These are phyloP conservation scores for Acrobasis suavella DNA, from an alignment of 2,888 invertebrate genomes.

Conservation along the genomic window DNA sequence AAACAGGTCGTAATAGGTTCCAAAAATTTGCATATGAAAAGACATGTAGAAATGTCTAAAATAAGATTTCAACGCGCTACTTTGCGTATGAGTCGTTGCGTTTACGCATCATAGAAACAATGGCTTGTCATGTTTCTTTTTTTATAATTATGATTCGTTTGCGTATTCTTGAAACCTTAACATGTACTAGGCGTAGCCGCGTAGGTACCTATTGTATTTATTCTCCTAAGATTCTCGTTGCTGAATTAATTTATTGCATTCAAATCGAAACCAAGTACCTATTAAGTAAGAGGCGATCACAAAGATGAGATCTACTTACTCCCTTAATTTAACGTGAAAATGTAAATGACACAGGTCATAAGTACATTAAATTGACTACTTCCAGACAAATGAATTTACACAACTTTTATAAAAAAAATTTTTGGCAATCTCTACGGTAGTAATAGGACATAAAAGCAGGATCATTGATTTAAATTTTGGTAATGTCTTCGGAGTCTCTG, in stretches of 20 bases:
- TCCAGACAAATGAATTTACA: not conserved
- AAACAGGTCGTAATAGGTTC: no score
- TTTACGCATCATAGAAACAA: not conserved
- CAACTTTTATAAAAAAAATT: no score
- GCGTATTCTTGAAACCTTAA: no score
- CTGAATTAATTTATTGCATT: constrained; percentile 24
- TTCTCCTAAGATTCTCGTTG: not conserved
- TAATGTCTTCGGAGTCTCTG: no score
- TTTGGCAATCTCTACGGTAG: no score
- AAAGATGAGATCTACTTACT: constrained; percentile 33
- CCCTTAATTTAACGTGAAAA: constrained; percentile 23
- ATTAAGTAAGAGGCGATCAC: constrained; percentile 52
- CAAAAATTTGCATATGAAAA: no score
- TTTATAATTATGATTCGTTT: no score
- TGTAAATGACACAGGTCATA: constrained; percentile 10
- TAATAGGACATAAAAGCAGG: no score
- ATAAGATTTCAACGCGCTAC: constrained; percentile 1
- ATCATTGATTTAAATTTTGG: no score
- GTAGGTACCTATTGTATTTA: not conserved
- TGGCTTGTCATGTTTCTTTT: not conserved
- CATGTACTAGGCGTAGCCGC: not conserved
- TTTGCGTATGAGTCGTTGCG: not conserved
- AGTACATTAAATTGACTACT: constrained; percentile 5
- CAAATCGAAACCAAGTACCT: constrained; percentile 53
- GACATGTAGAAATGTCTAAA: not conserved